Evolutionary conservation across 2,113 vertebrate genomes (phyloP).

Genomic region (Oryzias woworae): DNA sequence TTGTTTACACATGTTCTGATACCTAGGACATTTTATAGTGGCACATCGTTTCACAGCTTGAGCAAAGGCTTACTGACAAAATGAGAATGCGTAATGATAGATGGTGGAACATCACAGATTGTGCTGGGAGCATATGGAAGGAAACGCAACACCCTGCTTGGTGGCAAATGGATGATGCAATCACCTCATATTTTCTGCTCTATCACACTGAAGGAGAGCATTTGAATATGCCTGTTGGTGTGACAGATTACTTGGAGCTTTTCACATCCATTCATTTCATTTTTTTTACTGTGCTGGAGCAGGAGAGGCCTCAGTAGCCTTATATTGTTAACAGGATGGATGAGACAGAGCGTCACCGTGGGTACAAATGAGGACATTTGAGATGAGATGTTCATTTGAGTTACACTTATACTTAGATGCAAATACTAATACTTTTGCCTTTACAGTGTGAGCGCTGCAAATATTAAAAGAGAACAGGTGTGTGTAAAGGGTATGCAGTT

Average conservation of each 20-base stretch:
- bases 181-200: conserved; percentile 47
- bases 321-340: too few species aligned
- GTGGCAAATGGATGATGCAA: conserved; percentile 53
- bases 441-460: too few species aligned
- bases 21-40: conserved; percentile 13
- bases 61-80: conserved; percentile 15
- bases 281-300: neutral
- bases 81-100: conserved; percentile 35
- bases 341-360: too few species aligned
- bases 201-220: conserved; percentile 38
- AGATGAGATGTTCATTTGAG: too few species aligned
- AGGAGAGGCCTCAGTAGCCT: too few species aligned
- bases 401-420: too few species aligned
- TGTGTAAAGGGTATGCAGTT: too few species aligned
- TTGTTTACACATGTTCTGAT: conserved; percentile 35
- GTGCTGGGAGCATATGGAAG: conserved; percentile 56
- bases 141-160: conserved; percentile 47
- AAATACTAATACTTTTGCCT: too few species aligned
- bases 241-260: conserved; percentile 34
- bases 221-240: conserved; percentile 37
- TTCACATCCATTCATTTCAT: conserved; percentile 9
- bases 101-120: conserved; percentile 41
- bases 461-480: too few species aligned
- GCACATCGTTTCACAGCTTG: conserved; percentile 39
- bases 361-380: too few species aligned